Evolutionary conservation across 37 sponge, comb jelly and placozoan species (phyloP), one percentile per base, ranked within the genome.

Genomic region (Beroe forskalii): DNA sequence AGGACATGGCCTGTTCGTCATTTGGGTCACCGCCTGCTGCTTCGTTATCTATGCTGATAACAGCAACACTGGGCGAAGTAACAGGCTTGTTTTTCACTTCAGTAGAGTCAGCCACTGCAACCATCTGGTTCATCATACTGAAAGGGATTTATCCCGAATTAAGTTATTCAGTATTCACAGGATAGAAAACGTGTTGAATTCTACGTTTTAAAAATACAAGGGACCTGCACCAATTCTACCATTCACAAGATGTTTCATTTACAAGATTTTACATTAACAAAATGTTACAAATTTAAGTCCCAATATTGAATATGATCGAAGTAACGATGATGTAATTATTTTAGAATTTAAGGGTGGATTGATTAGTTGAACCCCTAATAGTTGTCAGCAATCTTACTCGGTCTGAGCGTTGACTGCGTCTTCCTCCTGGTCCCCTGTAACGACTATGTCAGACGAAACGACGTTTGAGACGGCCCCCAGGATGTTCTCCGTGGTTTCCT

Each of bases 11-110:
- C n/a, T n/a, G n/a, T n/a, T 64, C 66, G 31, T 27, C 31, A n/a
- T 22, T 22, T 0, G 44, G 55, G 3, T 32, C 40, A 23, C 4
- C 4, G 25, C 19, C 25, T 23, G 8, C 55, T 1, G 1, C 28
- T 14, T 42, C 86, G 1, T 80, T 43, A 12, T 80, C 35, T 6
- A 80, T 0, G 30, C 35, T 37, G 30, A 80, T 43, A 43, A 80
- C 86, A 38, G 86, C 86, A 8, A 80, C 30, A 3, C 86, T 35
- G 48, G 55, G 44, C 20, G 86, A 44, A 24, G 37, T 44, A 24
- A 80, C 42, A n/a, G 40, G 27, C 25, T 22, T 27, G 86, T 80
- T 80, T 48, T 80, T 80, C 28, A 44, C 55, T 6, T 8, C 31
- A 4, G 55, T 44, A 0, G 37, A 38, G 8, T 41, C 35, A 3